These are phyloP conservation scores for Neomonachus schauinslandi DNA, from an alignment of 2,113 vertebrate genomes.

Conservation along the genomic window DNA sequence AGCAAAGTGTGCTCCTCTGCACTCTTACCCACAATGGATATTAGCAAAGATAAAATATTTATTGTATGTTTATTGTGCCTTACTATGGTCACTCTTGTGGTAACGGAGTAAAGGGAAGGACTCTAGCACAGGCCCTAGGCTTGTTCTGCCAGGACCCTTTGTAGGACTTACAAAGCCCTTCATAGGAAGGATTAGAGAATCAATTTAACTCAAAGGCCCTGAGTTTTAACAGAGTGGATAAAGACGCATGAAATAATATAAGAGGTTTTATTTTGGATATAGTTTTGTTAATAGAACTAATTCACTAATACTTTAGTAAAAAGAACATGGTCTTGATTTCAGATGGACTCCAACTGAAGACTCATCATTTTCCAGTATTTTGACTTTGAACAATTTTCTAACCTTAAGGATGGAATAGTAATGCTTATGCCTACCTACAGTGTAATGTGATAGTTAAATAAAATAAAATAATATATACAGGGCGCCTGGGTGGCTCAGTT, in stretches of 20 bases:
- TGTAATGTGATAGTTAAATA: not conserved
- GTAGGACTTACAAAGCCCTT: not conserved
- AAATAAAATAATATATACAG: not conserved
- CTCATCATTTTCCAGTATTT: slow-evolving; percentile 9
- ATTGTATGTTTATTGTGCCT: not conserved
- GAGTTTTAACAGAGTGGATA: not conserved
- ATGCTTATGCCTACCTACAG: not conserved
- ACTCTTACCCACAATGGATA: not conserved
- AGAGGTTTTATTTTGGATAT: not conserved
- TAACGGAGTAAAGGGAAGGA: not conserved
- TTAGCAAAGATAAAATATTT: slow-evolving; percentile 22
- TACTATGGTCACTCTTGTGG: not conserved
- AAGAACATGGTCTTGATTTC: not conserved
- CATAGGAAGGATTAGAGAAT: not conserved
- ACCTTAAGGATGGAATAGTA: not conserved
- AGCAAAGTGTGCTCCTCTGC: not conserved
- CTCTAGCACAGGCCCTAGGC: not conserved
- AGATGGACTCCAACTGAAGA: not conserved
- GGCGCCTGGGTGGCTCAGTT: too few relatives aligned
- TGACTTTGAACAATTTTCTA: not conserved
- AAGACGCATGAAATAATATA: not conserved
- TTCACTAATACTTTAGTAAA: not conserved
- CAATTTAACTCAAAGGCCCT: not conserved
- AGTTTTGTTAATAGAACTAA: slow-evolving; percentile 11
- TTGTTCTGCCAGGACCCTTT: not conserved